Evolutionary conservation across 2,113 vertebrate species (phyloP).

Genomic region (Aramus guarauna): DNA sequence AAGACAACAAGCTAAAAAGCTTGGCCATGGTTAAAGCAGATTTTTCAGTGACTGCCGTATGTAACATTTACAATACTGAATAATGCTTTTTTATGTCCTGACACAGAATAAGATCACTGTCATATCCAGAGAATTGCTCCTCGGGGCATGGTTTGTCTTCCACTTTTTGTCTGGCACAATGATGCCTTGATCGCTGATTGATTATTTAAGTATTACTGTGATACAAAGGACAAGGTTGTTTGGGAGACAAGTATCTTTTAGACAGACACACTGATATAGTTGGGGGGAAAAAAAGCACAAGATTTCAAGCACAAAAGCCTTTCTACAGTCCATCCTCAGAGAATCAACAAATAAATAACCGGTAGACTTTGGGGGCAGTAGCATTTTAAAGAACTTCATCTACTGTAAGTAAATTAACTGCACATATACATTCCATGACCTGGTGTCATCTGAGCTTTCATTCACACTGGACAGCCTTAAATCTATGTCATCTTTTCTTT

Average conservation of each 20-base stretch:
- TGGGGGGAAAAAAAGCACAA: fast-evolving
- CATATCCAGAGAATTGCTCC: not conserved
- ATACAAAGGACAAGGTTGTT: not conserved
- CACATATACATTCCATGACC: not conserved
- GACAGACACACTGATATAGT: not conserved
- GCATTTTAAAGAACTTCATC: not conserved
- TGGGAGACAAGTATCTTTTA: not conserved
- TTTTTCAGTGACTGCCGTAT: not conserved
- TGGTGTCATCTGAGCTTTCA: not conserved
- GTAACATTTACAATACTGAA: not conserved
- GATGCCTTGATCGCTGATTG: not conserved
- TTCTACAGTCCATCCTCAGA: not conserved
- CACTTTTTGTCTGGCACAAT: not conserved
- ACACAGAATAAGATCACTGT: not conserved
- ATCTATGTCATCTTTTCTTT: not conserved
- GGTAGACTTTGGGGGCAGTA: not conserved
- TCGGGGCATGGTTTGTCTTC: not conserved
- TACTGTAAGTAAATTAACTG: not conserved
- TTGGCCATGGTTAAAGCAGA: not conserved
- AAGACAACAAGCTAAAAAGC: not conserved
- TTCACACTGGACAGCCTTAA: not conserved
- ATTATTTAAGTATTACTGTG: not conserved
- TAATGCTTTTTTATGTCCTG: not conserved
- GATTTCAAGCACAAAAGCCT: not conserved
- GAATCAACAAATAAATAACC: not conserved